Evolutionary conservation across 2,888 invertebrate species (phyloP).

Genomic region (Trissolcus japonicus): DNA sequence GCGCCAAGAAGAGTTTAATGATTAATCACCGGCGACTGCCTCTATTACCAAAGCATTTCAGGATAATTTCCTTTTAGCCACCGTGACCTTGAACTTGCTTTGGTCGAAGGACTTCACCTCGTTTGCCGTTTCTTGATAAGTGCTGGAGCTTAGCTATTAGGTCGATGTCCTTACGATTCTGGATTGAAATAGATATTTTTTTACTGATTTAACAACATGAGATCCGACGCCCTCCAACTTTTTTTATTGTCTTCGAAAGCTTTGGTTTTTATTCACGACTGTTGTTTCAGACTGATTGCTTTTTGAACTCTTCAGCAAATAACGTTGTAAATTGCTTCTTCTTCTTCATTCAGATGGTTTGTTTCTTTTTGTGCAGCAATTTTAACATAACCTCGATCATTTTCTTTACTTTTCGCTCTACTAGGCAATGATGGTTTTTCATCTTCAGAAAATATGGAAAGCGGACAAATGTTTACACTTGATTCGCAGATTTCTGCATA

Average conservation of each 20-base stretch:
- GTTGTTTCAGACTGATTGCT: slow-evolving; percentile 4
- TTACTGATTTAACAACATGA: background rate
- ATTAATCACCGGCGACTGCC: slow-evolving; percentile 65
- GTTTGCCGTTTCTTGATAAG: background rate
- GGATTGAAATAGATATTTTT: background rate
- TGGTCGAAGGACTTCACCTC: slow-evolving; percentile 56
- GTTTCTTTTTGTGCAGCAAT: slow-evolving; percentile 71
- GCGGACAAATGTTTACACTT: slow-evolving; percentile 43
- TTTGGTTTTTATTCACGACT: slow-evolving; percentile 45
- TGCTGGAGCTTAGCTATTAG: background rate
- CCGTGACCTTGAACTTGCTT: slow-evolving; percentile 63
- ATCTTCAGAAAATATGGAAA: slow-evolving; percentile 51
- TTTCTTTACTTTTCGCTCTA: slow-evolving; percentile 63
- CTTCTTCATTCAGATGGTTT: slow-evolving; percentile 71
- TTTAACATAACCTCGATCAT: slow-evolving; percentile 71
- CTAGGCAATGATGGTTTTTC: slow-evolving; percentile 63
- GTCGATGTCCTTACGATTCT: too few species aligned
- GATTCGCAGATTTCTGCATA: slow-evolving; percentile 75
- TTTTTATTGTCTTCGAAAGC: slow-evolving; percentile 17
- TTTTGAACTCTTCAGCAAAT: slow-evolving; percentile 68
- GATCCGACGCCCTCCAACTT: background rate
- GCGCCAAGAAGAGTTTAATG: slow-evolving; percentile 66
- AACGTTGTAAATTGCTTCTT: slow-evolving; percentile 75
- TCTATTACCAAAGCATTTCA: slow-evolving; percentile 34
- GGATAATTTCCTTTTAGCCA: slow-evolving; percentile 48